These are phyloP conservation scores for Galaxea fascicularis DNA, from an alignment of 92 coral and sea anemone genomes.

Conservation along the genomic window DNA sequence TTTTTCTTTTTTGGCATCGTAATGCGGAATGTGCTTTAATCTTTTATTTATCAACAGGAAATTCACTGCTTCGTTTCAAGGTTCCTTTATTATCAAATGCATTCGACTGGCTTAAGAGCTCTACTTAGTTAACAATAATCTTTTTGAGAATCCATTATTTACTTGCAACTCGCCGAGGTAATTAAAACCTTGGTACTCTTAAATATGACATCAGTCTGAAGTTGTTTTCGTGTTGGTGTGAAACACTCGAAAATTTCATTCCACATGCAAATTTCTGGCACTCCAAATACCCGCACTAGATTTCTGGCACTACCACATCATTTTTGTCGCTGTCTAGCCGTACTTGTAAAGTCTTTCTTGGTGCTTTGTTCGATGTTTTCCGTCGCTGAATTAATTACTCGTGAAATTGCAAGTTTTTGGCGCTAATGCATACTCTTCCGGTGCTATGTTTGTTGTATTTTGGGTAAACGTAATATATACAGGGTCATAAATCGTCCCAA, in stretches of 20 bases:
- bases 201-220: not conserved
- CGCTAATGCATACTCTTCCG: not conserved
- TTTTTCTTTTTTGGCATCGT: not conserved
- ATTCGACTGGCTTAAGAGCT: not conserved
- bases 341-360: no score
- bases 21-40: not conserved
- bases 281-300: not conserved
- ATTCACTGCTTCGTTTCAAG: not conserved
- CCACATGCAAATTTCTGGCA: not conserved
- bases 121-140: not conserved
- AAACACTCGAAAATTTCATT: not conserved
- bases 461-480: not conserved
- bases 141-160: not conserved
- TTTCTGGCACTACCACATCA: not conserved
- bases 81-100: not conserved
- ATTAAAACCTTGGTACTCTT: not conserved
- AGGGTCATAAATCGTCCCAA: not conserved
- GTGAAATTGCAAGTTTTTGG: not conserved
- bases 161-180: not conserved
- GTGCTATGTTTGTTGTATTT: not conserved
- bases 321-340: no score
- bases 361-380: not conserved
- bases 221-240: not conserved
- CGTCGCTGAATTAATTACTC: not conserved
- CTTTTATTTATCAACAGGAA: not conserved